phyloP scores from a whole-genome alignment of 2,888 invertebrate species.

The Arge pagana region DNA sequence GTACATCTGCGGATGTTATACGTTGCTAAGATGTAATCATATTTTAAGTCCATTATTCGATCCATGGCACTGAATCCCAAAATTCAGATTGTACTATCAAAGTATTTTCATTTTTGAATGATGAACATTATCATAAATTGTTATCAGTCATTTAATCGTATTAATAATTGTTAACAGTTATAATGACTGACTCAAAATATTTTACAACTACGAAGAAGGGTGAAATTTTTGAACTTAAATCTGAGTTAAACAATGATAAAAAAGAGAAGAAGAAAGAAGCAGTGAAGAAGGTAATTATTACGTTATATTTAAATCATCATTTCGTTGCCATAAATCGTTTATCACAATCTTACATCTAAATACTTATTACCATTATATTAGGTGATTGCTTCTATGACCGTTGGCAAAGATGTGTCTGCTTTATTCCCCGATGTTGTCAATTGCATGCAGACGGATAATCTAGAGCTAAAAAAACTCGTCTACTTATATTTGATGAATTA shows the following conservation, averaged over 20 bases:
- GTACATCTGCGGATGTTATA: too few species aligned
- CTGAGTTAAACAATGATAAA: slow-evolving; percentile 98
- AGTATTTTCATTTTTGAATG: too few species aligned
- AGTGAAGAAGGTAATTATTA: slow-evolving; percentile 86
- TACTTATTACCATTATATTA: slow-evolving; percentile 52
- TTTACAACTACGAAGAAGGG: slow-evolving; percentile 99
- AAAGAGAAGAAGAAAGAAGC: slow-evolving; percentile 99
- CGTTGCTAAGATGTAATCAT: too few species aligned
- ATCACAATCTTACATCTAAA: background rate
- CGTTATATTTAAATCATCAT: background rate
- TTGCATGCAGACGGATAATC: slow-evolving; percentile 99
- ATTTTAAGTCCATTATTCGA: too few species aligned
- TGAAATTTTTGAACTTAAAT: slow-evolving; percentile 98
- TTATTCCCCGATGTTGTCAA: slow-evolving; percentile 99
- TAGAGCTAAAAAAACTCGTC: slow-evolving; percentile 97
- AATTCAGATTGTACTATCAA: too few species aligned
- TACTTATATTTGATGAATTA: slow-evolving; percentile 99
- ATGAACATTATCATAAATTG: too few species aligned
- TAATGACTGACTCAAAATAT: slow-evolving; percentile 99
- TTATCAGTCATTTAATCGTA: too few species aligned
- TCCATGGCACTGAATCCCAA: too few species aligned
- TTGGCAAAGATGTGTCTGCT: slow-evolving; percentile 98
- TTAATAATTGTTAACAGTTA: slow-evolving; percentile 35
- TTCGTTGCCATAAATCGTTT: background rate
- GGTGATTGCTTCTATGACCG: slow-evolving; percentile 99